Evolutionary conservation across 2,888 invertebrate genomes (phyloP), one percentile per base, ranked within the genome.

Genomic region (Lepidochrysops patricia): DNA sequence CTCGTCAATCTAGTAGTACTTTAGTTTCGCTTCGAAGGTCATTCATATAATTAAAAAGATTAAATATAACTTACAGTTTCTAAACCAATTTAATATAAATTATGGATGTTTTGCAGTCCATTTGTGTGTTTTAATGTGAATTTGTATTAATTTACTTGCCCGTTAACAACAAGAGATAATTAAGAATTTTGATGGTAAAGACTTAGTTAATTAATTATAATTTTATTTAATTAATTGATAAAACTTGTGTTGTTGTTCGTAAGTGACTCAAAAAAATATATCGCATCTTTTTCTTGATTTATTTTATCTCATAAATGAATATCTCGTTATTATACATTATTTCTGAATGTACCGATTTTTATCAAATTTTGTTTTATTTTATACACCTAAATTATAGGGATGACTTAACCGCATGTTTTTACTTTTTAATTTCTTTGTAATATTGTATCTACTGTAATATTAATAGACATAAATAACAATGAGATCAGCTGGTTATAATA

Each of bases 41-140:
- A 60, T 54, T 60, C 54, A 58, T 63, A 62, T 65, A 66, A 66
- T 66, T 63, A 62, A 62, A 56, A 65, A 62, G 66, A 66, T 61
- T 66, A 61, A n/a, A n/a, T n/a, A 62, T 64, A 66, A 63, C 63
- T 63, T 61, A 65, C 60, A 62, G 63, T 62, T 63, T 58, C 29
- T 58, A 61, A 60, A 62, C 65, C 60, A 62, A 63, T 65, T 61
- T 61, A 52, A 62, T 37, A 61, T 43, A 37, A 50, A 57, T 57
- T 52, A 58, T 52, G 50, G 27, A 54, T 54, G 9, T 54, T 54
- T 29, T 54, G 3, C 4, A 5, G 4, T 12, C 29, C 7, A 19
- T 54, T 32, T 32, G 19, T 32, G 5, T 50, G 34, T 58, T 58
- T 50, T 50, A 34, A 58, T 26, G 49, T 48, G 13, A 50, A 58